phyloP scores from a whole-genome alignment of 2,888 invertebrate genomes.

The Eubasilissa splendida region DNA sequence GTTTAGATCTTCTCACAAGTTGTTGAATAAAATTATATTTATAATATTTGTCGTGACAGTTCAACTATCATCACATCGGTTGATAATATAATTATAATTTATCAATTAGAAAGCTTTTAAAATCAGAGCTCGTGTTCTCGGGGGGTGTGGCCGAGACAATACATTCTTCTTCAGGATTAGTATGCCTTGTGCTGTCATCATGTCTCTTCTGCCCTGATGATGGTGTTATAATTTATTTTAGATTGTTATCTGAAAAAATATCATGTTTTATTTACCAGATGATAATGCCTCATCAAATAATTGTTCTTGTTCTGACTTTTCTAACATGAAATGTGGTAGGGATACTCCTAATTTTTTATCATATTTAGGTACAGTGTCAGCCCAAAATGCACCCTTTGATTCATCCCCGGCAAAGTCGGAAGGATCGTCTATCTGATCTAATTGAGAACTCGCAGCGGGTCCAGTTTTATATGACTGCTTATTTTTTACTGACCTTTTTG shows the following conservation, averaged over 20 bases:
- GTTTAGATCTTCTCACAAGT: no score
- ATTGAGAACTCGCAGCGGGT: constrained; percentile 33
- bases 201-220: no score
- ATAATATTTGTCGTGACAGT: no score
- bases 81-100: background rate
- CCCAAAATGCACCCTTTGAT: constrained; percentile 76
- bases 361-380: constrained; percentile 78
- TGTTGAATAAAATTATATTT: no score
- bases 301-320: constrained; percentile 78
- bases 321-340: constrained; percentile 79
- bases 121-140: no score
- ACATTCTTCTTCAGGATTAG: no score
- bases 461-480: constrained; percentile 61
- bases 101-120: no score
- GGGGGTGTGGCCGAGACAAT: no score
- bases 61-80: background rate
- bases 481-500: constrained; percentile 45
- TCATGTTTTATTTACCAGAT: constrained; percentile 29
- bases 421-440: constrained; percentile 66
- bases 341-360: constrained; percentile 77
- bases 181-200: no score
- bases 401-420: constrained; percentile 72
- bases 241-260: no score
- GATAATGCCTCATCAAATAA: constrained; percentile 73
- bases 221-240: no score